These are phyloP conservation scores for Mirza zaza DNA, from an alignment of 2,113 vertebrate species.

Conservation along the genomic window DNA sequence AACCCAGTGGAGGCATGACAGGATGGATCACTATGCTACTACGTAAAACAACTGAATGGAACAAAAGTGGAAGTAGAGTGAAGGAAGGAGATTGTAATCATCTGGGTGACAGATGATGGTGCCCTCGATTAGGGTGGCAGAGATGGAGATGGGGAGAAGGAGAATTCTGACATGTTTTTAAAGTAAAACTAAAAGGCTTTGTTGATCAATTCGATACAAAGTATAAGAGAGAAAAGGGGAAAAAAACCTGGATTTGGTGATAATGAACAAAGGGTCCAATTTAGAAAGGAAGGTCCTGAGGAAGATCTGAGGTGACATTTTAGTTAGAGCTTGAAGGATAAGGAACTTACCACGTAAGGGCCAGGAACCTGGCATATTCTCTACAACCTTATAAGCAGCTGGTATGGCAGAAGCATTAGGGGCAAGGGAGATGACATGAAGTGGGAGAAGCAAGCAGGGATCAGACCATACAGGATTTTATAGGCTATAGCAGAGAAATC, in stretches of 20 bases:
- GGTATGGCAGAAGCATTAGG: background rate
- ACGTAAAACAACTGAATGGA: background rate
- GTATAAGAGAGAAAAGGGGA: background rate
- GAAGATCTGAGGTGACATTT: background rate
- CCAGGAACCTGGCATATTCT: background rate
- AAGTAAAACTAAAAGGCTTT: slow-evolving; percentile 2
- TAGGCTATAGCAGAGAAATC: background rate
- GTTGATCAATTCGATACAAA: background rate
- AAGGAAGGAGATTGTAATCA: background rate
- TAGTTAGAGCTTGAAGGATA: background rate
- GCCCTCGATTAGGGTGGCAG: background rate
- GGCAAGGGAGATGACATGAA: background rate
- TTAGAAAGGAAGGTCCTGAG: background rate
- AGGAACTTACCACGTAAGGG: background rate
- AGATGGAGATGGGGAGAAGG: background rate
- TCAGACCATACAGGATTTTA: background rate
- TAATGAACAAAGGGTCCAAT: background rate
- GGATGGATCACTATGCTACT: background rate
- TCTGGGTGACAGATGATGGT: background rate
- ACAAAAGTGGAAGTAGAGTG: background rate
- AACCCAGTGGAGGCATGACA: background rate
- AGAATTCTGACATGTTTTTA: background rate
- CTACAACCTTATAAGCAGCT: background rate
- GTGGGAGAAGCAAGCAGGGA: background rate
- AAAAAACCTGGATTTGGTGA: background rate